Percentiles rank a stretch among this genome's conserved stretches.
Evolutionary conservation across 2,113 vertebrate species (phyloP).

Genomic region (Galeopterus variegatus): DNA sequence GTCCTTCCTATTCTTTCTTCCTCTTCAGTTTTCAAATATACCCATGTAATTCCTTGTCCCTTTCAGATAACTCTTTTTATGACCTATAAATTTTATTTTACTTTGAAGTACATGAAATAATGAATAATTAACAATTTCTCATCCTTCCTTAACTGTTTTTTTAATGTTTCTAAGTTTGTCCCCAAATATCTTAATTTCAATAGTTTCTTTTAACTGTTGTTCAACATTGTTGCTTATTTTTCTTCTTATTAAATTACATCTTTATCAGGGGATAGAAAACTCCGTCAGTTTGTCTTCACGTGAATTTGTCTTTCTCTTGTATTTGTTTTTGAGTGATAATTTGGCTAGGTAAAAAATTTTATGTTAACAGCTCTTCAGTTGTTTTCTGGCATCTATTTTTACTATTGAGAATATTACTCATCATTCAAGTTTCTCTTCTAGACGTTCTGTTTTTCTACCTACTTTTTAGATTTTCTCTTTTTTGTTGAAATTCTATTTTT

Average conservation of each 20-base stretch:
- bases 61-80: slow-evolving; percentile 4
- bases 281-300: neutral
- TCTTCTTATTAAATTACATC: neutral
- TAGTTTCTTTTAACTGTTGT: slow-evolving; percentile 2
- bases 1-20: neutral
- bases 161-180: neutral
- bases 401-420: neutral
- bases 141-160: neutral
- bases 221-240: neutral
- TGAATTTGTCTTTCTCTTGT: neutral
- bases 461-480: neutral
- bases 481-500: neutral
- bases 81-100: neutral
- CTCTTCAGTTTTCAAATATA: neutral
- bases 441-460: neutral
- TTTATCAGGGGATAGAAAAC: neutral
- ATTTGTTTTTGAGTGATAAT: neutral
- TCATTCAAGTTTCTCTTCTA: neutral
- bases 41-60: neutral
- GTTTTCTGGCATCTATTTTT: slow-evolving; percentile 13
- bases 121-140: neutral
- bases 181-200: neutral
- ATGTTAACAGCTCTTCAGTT: neutral
- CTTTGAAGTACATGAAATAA: slow-evolving; percentile 5
- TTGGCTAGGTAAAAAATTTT: neutral